These are phyloP conservation scores for Tuberolachnus salignus DNA, from an alignment of 2,888 invertebrate genomes.

Conservation along the genomic window DNA sequence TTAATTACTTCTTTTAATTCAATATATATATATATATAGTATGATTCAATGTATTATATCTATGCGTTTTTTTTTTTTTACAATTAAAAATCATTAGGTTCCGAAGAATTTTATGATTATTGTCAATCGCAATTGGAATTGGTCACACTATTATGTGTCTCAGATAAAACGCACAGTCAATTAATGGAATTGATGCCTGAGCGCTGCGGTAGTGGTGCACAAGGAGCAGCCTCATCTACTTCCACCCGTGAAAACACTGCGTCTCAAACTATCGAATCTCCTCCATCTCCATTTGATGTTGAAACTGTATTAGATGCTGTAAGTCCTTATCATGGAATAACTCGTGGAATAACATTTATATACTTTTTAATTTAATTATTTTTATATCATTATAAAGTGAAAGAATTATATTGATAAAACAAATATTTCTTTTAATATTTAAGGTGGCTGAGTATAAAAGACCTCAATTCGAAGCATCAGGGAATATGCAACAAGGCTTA, in stretches of 20 bases:
- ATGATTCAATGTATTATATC: not conserved
- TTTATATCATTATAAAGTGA: too few species aligned
- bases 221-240: conserved; percentile 69
- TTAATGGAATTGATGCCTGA: conserved; percentile 95
- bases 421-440: conserved; percentile 10
- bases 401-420: too few species aligned
- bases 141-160: conserved; percentile 88
- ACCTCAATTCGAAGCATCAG: conserved; percentile 82
- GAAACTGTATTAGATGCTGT: conserved; percentile 55
- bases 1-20: too few species aligned
- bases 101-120: conserved; percentile 53
- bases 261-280: conserved; percentile 6
- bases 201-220: conserved; percentile 88
- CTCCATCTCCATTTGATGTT: conserved; percentile 43
- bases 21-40: not conserved
- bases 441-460: conserved; percentile 85
- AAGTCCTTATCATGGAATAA: not conserved
- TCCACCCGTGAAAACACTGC: not conserved
- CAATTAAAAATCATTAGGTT: conserved; percentile 37
- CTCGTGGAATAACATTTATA: too few species aligned
- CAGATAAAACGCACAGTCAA: conserved; percentile 95
- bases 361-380: too few species aligned
- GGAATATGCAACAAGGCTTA: conserved; percentile 80
- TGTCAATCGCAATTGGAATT: conserved; percentile 80
- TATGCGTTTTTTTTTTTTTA: not conserved